Conservation (phyloP, 2,888 invertebrate species). For the Stenodera caucasica region DNA sequence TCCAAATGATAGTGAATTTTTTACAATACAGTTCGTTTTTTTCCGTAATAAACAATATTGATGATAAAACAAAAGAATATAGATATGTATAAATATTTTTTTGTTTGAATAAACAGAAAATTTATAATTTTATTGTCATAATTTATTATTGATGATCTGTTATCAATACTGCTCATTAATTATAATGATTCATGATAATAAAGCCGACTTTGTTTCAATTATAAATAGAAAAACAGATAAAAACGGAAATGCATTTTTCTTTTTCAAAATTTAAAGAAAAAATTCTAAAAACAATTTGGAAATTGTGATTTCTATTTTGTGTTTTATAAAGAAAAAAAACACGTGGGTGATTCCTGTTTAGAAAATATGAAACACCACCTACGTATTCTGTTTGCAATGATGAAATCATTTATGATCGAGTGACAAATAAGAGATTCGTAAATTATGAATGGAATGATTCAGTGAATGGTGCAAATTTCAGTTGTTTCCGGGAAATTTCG, state of each 20-base stretch:
- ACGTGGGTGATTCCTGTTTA: slow-evolving; percentile 6
- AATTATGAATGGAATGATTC: background rate
- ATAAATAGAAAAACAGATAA: background rate
- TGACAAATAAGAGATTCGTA: background rate
- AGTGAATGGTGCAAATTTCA: background rate
- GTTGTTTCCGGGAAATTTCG: background rate
- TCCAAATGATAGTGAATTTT: background rate
- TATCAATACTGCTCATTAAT: slow-evolving; percentile 4
- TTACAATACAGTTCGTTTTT: background rate
- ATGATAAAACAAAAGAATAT: background rate
- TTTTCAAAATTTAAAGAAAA: background rate
- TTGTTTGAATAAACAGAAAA: background rate
- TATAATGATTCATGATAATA: background rate
- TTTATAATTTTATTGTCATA: background rate
- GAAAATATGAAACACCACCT: slow-evolving; percentile 3
- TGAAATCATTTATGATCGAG: background rate
- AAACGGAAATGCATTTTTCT: background rate
- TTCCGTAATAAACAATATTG: background rate
- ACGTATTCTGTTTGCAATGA: background rate
- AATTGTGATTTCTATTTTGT: background rate
- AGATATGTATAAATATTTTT: background rate
- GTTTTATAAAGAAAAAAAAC: background rate
- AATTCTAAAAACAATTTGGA: background rate
- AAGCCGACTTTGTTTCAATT: background rate
- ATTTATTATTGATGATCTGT: slow-evolving; percentile 1